Base-by-base conservation (phyloP, 35 echinoderm and acorn worm species). In the Apostichopus parvimensis region DNA sequence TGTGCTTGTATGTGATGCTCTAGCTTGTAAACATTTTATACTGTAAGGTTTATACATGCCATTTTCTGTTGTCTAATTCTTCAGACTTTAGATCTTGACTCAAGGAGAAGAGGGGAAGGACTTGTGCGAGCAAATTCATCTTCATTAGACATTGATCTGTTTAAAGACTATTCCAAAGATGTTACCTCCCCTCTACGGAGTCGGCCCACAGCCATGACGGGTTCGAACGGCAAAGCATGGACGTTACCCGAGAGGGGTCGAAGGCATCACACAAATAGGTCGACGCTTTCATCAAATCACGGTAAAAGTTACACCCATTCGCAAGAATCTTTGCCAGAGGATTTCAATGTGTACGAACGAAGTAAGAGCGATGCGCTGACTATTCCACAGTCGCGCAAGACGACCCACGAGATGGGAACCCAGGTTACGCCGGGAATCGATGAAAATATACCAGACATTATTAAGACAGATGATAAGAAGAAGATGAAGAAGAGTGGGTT, bases 121-220 rank as follows among this genome's bases (percentile, higher is more conserved):
- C 34, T 82, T 82, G 79, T 82, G 8, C 26, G 79, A 82, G 17
- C 55, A 9, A 57, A 87, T 59, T 66, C 85, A 22, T 87, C 85
- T 18, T 87, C 85, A 20, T 71, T 87, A 71, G 85, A 87, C 45
- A 87, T 87, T 23, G 85, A 99, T 71, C 93, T 99, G 25, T 99
- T 93, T 61, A 99, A 96, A 77, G 97, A 99, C 64, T 99, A 99
- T 86, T 98, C 97, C 61, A 99, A 99, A 79, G 94, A 96, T 57
- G 93, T 96, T 5, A 88, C 93, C 7, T 94, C 95, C 0, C 93
- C 95, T 5, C 80, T 77, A 8, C 84, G 86, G 85, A 90, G 77
- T 22, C 56, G 55, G 9, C 89, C 89, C 12, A 13, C 72, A 1
- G 7, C 6, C 22, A 26, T 18, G 18, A 79, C 21, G 0, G 61